Evolutionary conservation across 2,113 vertebrate genomes (phyloP).

Genomic region (Clupea harengus): DNA sequence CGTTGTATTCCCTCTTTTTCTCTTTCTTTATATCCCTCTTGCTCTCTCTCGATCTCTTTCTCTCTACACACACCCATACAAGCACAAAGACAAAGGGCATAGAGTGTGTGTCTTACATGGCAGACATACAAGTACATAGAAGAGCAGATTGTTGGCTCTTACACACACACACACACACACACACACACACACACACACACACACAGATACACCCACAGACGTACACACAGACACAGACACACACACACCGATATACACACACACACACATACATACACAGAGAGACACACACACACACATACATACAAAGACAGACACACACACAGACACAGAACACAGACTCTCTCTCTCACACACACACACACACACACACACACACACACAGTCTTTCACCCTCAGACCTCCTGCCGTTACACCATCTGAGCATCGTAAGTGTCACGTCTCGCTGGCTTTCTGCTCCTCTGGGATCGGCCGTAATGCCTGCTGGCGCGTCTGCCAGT

Average conservation of each 20-base stretch:
- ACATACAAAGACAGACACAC: no score
- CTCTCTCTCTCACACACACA: not conserved
- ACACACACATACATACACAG: not conserved
- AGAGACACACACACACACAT: not conserved
- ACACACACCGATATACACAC: not conserved
- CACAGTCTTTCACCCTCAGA: not conserved
- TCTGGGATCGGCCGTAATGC: constrained; percentile 40
- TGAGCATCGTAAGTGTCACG: constrained; percentile 46
- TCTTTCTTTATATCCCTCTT: not conserved
- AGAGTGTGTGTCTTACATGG: not conserved
- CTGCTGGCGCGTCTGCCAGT: constrained; percentile 30
- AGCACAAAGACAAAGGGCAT: not conserved
- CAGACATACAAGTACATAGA: not conserved
- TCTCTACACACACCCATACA: not conserved
- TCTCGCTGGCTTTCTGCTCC: constrained; percentile 46
- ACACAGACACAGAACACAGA: no score
- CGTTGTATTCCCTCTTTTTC: not conserved
- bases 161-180: not conserved
- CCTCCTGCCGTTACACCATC: not conserved
- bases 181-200: not conserved
- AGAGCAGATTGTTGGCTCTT: not conserved
- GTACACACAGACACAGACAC: not conserved
- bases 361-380: not conserved
- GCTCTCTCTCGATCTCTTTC: not conserved
- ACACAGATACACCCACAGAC: not conserved